Evolutionary conservation across 2,113 vertebrate species (phyloP), one percentile per base, ranked within the genome.

Genomic region (Pollimyrus isidori): DNA sequence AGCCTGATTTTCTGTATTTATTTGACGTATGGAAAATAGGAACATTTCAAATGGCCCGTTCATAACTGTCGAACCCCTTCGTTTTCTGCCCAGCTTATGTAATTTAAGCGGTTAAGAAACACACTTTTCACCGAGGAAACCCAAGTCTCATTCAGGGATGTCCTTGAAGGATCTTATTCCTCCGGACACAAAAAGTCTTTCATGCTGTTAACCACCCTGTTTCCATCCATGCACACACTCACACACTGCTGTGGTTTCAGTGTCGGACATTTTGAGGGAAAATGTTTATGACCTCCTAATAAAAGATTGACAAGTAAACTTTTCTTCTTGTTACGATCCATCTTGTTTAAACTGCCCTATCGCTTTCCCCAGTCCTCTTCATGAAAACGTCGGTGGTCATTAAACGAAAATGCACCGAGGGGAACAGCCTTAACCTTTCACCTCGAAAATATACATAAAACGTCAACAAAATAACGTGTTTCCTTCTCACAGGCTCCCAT

Each of bases 401-500:
- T 95, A 93, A 93, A 94, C 92, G 94, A 94, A 94, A 95, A 95
- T 93, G 93, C 87, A 89, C 87, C 15, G 53, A 89, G 92, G 94
- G 91, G 92, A 30, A 90, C 50, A 50, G 10, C 94, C 94, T 91
- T 93, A 92, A 94, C 92, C 92, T 92, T 88, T 93, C 90, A 94
- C 91, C 90, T 48, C 26, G 65, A 90, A 94, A 94, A 91, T 50
- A 82, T 91, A 92, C 93, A 93, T 92, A 93, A 92, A 93, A 94
- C 90, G 94, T 94, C 93, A 94, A 91, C 58, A 90, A 93, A 94
- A 94, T 94, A 93, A 95, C 93, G 52, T 69, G 93, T 91, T 95
- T 95, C 94, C 94, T 93, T 45, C 85, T 95, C 93, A 93, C 89
- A 89, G 90, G 46, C 85, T 87, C 87, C 73, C 48, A 86, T 92